These are phyloP conservation scores for Odocoileus hemionus DNA, from an alignment of 2,113 vertebrate genomes.

Conservation along the genomic window DNA sequence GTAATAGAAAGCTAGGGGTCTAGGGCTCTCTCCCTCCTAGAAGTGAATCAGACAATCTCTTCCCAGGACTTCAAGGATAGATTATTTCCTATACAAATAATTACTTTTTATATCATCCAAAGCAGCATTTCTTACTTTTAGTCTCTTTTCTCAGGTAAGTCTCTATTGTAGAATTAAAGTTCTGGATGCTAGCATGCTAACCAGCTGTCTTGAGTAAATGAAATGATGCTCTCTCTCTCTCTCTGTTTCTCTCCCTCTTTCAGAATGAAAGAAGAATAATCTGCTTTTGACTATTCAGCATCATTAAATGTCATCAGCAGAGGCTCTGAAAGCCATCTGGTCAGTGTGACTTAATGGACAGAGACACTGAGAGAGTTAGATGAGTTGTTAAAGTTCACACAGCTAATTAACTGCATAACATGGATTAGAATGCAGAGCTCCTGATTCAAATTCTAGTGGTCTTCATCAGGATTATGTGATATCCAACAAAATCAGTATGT, in stretches of 20 bases:
- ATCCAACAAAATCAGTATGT: neutral
- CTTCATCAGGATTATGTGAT: conserved; percentile 24
- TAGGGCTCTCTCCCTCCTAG: neutral
- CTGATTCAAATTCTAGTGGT: conserved; percentile 17
- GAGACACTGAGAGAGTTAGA: neutral
- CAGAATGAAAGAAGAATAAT: neutral
- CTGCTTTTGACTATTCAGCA: neutral
- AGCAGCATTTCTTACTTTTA: neutral
- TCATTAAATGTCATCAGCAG: neutral
- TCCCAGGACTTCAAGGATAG: neutral
- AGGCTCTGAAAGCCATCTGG: neutral
- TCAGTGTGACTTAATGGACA: neutral
- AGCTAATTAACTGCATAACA: neutral
- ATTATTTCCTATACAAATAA: neutral
- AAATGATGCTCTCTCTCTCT: neutral
- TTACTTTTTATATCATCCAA: neutral
- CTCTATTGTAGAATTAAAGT: neutral
- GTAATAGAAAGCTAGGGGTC: neutral
- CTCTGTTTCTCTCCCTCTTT: neutral
- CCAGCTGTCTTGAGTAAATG: neutral
- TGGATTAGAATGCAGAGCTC: neutral
- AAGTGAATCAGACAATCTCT: neutral
- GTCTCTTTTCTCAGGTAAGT: neutral
- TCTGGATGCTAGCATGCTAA: neutral
- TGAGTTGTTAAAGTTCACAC: conserved; percentile 24